Conservation (phyloP, 1,140 invertebrate genomes). For the Ostrea edulis region DNA sequence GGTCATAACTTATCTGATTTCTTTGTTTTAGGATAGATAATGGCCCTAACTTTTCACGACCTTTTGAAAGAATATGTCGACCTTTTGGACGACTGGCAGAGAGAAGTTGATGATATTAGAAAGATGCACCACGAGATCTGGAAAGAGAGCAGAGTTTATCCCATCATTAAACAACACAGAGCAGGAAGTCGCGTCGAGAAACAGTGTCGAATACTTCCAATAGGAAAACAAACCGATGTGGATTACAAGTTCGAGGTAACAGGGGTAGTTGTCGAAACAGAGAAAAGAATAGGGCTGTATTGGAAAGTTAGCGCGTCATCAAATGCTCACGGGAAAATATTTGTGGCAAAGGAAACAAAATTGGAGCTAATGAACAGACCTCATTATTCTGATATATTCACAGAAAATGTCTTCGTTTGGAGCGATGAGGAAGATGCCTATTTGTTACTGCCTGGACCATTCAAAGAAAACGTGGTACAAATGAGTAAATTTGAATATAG, state of each 20-base stretch:
- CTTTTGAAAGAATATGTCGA: slow-evolving; percentile 24
- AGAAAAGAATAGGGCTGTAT: slow-evolving; percentile 12
- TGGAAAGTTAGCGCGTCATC: slow-evolving; percentile 43
- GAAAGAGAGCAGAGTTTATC: slow-evolving; percentile 33
- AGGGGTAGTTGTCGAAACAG: slow-evolving; percentile 29
- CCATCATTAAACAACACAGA: slow-evolving; percentile 49
- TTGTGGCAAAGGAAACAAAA: background rate
- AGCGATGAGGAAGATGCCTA: background rate
- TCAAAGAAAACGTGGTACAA: slow-evolving; percentile 54
- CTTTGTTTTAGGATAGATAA: background rate
- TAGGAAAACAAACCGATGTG: slow-evolving; percentile 45
- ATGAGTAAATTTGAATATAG: slow-evolving; percentile 47
- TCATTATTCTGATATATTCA: slow-evolving; percentile 47
- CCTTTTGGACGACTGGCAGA: slow-evolving; percentile 49
- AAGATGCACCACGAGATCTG: slow-evolving; percentile 57
- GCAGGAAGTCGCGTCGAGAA: slow-evolving; percentile 55
- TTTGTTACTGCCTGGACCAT: slow-evolving; percentile 42
- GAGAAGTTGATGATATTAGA: slow-evolving; percentile 46
- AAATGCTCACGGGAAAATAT: slow-evolving; percentile 45
- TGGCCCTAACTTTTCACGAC: background rate
- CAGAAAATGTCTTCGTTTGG: slow-evolving; percentile 16
- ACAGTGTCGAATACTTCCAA: slow-evolving; percentile 48
- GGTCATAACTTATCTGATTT: too few species aligned
- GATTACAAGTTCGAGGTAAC: slow-evolving; percentile 56
- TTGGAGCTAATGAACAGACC: background rate